These are phyloP conservation scores for Sebastes matsubarae DNA, from an alignment of 2,797 vertebrate species.

Conservation along the genomic window DNA sequence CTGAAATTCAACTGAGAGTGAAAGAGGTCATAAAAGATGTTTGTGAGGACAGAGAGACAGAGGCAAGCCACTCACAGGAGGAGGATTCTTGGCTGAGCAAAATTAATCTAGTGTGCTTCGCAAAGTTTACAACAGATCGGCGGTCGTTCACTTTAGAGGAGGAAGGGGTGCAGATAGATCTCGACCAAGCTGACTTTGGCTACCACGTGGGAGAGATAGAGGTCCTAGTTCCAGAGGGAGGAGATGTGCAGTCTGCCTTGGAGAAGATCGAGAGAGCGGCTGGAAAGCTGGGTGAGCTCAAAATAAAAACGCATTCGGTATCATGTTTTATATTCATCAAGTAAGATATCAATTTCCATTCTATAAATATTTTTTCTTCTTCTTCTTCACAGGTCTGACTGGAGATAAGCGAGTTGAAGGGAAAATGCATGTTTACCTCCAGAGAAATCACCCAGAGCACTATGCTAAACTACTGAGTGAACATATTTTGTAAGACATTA, in stretches of 20 bases:
- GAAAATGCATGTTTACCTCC: slow-evolving; percentile 83
- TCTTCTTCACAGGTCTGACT: slow-evolving; percentile 67
- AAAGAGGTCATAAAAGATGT: slow-evolving; percentile 57
- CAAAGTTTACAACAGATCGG: slow-evolving; percentile 79
- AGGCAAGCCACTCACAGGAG: slow-evolving; percentile 1
- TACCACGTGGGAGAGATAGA: slow-evolving; percentile 86
- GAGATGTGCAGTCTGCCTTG: slow-evolving; percentile 72
- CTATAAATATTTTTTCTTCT: not conserved
- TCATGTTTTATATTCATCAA: not conserved
- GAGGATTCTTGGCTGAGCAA: slow-evolving; percentile 70
- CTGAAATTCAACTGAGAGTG: slow-evolving; percentile 77
- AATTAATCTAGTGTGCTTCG: slow-evolving; percentile 78
- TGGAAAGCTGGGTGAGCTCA: slow-evolving; percentile 77
- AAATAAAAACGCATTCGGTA: not conserved
- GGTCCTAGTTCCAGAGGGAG: slow-evolving; percentile 78
- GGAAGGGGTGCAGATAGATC: slow-evolving; percentile 77
- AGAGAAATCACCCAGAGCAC: slow-evolving; percentile 78
- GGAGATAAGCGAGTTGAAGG: slow-evolving; percentile 74
- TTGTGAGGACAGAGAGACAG: slow-evolving; percentile 2
- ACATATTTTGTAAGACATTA: slow-evolving; percentile 68
- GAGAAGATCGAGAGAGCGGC: slow-evolving; percentile 77
- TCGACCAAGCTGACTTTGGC: slow-evolving; percentile 85
- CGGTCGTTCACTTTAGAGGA: slow-evolving; percentile 75
- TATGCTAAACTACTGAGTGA: slow-evolving; percentile 72
- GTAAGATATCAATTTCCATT: not conserved